These are phyloP conservation scores for Dendrocincla fuliginosa DNA, from an alignment of 2,797 vertebrate species.

Conservation along the genomic window DNA sequence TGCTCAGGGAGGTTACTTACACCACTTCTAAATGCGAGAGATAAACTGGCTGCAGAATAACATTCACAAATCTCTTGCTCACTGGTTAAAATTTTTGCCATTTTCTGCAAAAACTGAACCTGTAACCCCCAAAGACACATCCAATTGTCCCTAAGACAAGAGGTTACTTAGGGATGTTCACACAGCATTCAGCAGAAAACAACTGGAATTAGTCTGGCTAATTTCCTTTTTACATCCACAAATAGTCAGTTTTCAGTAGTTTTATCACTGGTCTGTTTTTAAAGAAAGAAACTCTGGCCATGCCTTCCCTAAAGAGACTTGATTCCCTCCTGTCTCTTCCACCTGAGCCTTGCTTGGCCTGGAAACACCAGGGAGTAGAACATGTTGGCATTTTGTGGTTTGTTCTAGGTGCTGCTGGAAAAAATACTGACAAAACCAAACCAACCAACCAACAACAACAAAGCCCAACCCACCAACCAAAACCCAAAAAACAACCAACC, in stretches of 20 bases:
- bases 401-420: not conserved
- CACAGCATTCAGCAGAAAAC: not conserved
- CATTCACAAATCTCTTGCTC: not conserved
- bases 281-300: not conserved
- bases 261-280: not conserved
- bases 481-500: not conserved
- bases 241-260: not conserved
- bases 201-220: not conserved
- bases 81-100: not conserved
- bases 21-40: not conserved
- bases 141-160: not conserved
- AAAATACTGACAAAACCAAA: not conserved
- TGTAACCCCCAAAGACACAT: rapidly evolving
- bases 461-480: not conserved
- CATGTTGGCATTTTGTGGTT: not conserved
- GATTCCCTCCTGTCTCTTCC: not conserved
- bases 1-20: not conserved
- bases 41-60: not conserved
- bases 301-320: not conserved
- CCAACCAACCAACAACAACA: not conserved
- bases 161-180: not conserved
- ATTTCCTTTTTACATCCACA: not conserved
- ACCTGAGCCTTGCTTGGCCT: not conserved
- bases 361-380: not conserved
- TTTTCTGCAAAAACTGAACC: not conserved